Conservation (phyloP, 2,797 vertebrate species). For the Carcharodon carcharias region DNA sequence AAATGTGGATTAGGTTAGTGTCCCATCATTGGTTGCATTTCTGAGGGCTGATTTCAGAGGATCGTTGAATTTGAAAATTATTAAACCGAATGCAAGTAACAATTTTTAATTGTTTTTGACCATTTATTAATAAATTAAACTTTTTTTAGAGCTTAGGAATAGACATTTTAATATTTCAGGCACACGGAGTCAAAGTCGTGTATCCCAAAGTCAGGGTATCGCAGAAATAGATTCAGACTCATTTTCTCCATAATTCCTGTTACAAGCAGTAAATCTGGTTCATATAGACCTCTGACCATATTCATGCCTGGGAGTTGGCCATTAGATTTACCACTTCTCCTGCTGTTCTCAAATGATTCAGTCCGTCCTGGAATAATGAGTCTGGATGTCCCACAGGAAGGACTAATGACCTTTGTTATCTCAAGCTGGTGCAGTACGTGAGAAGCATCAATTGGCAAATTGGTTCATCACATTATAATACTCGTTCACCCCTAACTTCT, state of each 20-base stretch:
- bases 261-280: background rate
- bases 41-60: background rate
- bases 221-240: background rate
- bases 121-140: no score
- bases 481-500: background rate
- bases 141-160: no score
- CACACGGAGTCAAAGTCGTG: background rate
- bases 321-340: background rate
- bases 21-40: no score
- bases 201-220: background rate
- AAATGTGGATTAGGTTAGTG: no score
- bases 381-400: background rate
- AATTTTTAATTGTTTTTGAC: background rate
- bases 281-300: background rate
- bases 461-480: background rate
- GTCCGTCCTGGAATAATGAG: background rate
- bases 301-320: background rate
- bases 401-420: background rate
- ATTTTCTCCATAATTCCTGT: background rate
- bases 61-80: background rate
- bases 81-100: background rate
- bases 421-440: background rate
- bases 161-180: background rate
- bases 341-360: background rate
- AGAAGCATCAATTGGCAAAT: background rate